phyloP scores from a whole-genome alignment of 2,888 invertebrate species.

The Tenthredo notha region DNA sequence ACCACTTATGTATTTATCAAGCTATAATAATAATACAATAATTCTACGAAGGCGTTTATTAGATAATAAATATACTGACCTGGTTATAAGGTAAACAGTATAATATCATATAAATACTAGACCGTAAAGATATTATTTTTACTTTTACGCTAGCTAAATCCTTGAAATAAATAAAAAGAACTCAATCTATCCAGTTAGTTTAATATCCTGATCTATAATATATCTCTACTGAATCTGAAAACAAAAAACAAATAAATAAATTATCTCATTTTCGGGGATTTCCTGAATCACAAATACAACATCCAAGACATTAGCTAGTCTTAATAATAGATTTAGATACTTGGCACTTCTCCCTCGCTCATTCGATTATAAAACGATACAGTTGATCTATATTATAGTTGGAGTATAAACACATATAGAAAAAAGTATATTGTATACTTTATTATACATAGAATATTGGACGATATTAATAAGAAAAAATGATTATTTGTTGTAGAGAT shows the following conservation, averaged over 20 bases:
- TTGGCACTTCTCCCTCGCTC: background rate
- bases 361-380: background rate
- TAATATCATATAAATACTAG: background rate
- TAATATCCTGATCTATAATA: background rate
- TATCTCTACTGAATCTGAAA: background rate
- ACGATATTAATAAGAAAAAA: background rate
- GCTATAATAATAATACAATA: background rate
- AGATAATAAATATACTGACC: background rate
- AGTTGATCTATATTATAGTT: background rate
- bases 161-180: constrained; percentile 18
- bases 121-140: background rate
- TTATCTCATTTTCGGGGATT: background rate
- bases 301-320: background rate
- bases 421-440: background rate
- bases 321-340: background rate
- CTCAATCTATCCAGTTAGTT: background rate
- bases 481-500: constrained; percentile 80
- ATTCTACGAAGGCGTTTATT: background rate
- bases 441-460: no score
- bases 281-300: background rate
- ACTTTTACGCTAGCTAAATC: background rate
- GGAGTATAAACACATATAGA: background rate
- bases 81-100: background rate
- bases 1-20: background rate
- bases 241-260: background rate